Percentiles rank a stretch among this genome's conserved stretches.
Conservation (phyloP, 2,797 vertebrate genomes). For the Gallinago nigripennis region DNA sequence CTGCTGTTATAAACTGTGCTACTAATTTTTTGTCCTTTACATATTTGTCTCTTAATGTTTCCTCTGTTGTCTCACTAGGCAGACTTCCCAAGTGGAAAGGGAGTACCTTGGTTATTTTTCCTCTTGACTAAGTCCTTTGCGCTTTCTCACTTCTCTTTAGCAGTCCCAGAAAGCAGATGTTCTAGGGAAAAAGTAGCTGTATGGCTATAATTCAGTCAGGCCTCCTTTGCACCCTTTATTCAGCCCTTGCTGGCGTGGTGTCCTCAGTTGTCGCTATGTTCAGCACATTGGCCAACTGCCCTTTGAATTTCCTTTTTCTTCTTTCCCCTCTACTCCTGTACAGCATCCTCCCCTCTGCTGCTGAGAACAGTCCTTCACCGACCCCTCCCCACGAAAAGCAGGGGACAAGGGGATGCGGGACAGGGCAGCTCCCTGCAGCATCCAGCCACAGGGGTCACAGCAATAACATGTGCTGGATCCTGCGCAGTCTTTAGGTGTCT, state of each 20-base stretch:
- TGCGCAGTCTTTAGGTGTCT: background rate
- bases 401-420: background rate
- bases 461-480: background rate
- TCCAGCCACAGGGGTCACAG: rapidly evolving
- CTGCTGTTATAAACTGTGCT: background rate
- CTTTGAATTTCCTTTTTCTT: background rate
- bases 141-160: background rate
- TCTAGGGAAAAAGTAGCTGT: background rate
- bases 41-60: background rate
- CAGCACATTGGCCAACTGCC: rapidly evolving
- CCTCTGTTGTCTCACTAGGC: background rate
- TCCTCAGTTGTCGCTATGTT: rapidly evolving
- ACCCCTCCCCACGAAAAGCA: rapidly evolving
- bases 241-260: background rate
- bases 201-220: background rate
- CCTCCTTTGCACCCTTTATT: background rate
- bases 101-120: background rate
- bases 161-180: background rate
- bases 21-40: background rate
- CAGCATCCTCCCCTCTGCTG: background rate
- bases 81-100: background rate
- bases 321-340: background rate
- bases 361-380: background rate
- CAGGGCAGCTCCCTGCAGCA: background rate
- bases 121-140: background rate